Conservation (phyloP, 2,113 vertebrate genomes). For the Tetrax tetrax region DNA sequence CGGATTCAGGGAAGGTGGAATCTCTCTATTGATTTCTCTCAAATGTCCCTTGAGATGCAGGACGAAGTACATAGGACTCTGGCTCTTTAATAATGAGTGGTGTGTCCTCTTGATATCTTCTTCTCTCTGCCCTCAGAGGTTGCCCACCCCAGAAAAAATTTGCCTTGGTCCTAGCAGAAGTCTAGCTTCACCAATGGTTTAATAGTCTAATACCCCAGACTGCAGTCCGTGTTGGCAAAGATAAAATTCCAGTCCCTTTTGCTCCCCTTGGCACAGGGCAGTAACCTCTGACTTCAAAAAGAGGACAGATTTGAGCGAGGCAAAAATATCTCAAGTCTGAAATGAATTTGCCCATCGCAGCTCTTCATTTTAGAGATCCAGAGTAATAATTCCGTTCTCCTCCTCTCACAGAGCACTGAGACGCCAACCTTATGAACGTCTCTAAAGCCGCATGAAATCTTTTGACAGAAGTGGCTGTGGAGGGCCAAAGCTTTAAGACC, state of each 20-base stretch:
- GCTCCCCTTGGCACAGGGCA: background rate
- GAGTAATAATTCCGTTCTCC: background rate
- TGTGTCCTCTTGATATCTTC: background rate
- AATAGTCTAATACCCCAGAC: background rate
- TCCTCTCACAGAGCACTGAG: background rate
- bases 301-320: background rate
- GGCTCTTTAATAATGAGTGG: rapidly evolving
- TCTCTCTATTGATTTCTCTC: background rate
- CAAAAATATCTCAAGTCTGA: background rate
- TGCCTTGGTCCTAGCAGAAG: background rate
- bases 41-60: background rate
- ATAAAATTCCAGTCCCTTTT: background rate
- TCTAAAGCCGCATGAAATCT: background rate
- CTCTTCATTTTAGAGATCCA: background rate
- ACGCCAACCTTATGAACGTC: background rate
- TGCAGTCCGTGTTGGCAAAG: background rate
- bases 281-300: background rate
- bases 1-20: background rate
- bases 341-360: background rate
- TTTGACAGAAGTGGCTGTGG: background rate
- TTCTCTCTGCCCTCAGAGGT: background rate
- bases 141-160: background rate
- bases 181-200: background rate
- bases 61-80: background rate
- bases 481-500: background rate